These are phyloP conservation scores for Hylyphantes graminicola DNA, from an alignment of 1,140 invertebrate species.

Conservation along the genomic window DNA sequence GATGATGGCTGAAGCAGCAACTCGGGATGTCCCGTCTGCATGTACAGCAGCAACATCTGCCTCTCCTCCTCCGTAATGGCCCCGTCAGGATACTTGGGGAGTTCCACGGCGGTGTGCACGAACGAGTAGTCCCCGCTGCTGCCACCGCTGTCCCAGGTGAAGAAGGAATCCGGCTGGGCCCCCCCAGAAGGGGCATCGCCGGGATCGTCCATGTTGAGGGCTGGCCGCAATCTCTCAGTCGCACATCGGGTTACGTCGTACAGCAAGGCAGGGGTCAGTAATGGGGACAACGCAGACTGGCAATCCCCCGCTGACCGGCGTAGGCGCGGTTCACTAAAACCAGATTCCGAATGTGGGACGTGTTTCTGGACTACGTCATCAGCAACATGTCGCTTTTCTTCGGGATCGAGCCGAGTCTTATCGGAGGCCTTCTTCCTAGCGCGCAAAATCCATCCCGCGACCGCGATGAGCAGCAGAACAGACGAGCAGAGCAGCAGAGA, in stretches of 20 bases:
- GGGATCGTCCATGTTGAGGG: background rate
- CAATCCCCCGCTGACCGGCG: slow-evolving; percentile 27
- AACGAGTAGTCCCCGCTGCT: slow-evolving; percentile 46
- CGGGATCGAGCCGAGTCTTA: no score
- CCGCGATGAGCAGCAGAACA: no score
- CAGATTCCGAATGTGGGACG: background rate
- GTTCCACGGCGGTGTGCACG: slow-evolving; percentile 52
- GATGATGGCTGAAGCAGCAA: slow-evolving; percentile 10
- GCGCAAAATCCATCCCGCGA: no score
- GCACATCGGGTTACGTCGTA: background rate
- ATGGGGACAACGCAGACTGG: slow-evolving; percentile 33
- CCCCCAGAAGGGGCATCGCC: slow-evolving; percentile 16
- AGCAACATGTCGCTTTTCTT: no score
- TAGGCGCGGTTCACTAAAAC: slow-evolving; percentile 39
- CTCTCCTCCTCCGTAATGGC: slow-evolving; percentile 46
- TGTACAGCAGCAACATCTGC: slow-evolving; percentile 49
- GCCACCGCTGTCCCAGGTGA: slow-evolving; percentile 57
- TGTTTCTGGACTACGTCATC: background rate
- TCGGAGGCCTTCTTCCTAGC: no score
- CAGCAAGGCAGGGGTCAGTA: background rate
- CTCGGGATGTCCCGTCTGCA: slow-evolving; percentile 49
- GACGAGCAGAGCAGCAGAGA: background rate
- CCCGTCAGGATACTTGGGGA: slow-evolving; percentile 42
- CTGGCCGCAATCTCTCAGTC: background rate
- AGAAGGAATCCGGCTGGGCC: slow-evolving; percentile 45